Base-by-base conservation (phyloP, 1,140 invertebrate species). In the Melanaphis sacchari region DNA sequence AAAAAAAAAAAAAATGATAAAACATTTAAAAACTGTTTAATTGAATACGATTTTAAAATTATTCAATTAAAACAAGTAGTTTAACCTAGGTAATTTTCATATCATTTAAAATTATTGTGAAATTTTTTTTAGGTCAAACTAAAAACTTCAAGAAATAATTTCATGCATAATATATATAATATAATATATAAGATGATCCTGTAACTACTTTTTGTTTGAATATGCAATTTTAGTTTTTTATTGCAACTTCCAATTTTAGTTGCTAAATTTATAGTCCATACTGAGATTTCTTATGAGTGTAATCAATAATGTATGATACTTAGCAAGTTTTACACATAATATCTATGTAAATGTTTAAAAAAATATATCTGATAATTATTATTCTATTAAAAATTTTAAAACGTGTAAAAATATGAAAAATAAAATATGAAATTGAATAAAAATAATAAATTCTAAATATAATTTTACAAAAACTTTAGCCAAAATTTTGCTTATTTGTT, bases 221-320 rank as follows among this genome's bases (percentile, higher is more conserved):
- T 26, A 40, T 7, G 81, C 81, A 40, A 82, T 82, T 82, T 82
- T 82, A 82, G 81, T 82, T 82, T 82, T 82, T 82, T 82, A 82
- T 82, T 38, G 31, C 7, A 40, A 40, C 38, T 82, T 36, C 24
- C 38, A 26, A 82, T 82, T 38, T 82, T 31, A 76, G 59, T n/a
- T n/a, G n/a, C 59, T 36, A 76, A 76, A 76, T 76, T 76, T 76
- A 76, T 76, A 36, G 59, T n/a, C 59, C 36, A 6, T 21, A 15
- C 15, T 76, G 59, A 31, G 59, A 31, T 66, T 9, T 31, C 18
- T 15, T 66, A 18, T 18, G 15, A 76, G 31, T 36, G 15, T 76
- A n/a, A n/a, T 15, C 59, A 76, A n/a, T 76, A 76, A 76, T 66
- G 59, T n/a, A 66, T 15, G 59, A 66, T 26, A 31, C n/a, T 76